A percentile compares a stretch with the other conserved stretches of the same genome.
These are phyloP conservation scores for Apotomis capreana DNA, from an alignment of 2,888 invertebrate species.

Conservation along the genomic window DNA sequence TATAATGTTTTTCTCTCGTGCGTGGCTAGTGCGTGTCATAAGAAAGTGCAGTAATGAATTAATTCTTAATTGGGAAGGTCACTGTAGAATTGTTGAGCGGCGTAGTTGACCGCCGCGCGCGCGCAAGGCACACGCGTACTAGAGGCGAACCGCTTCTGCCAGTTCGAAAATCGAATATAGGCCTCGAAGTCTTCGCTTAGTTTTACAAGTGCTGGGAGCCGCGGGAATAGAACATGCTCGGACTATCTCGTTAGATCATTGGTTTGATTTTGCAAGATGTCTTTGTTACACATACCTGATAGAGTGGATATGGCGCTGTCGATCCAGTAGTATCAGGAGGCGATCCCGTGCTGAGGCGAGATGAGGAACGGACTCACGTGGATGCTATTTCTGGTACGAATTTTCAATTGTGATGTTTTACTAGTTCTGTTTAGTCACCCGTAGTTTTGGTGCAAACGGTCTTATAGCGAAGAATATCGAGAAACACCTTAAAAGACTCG, in stretches of 20 bases:
- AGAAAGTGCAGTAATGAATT: conserved; percentile 82
- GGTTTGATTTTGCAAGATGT: conserved; percentile 55
- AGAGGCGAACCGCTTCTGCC: conserved; percentile 76
- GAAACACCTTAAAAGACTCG: no score
- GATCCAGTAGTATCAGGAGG: conserved; percentile 72
- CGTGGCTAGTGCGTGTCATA: conserved; percentile 55
- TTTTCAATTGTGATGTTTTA: not conserved
- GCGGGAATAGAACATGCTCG: conserved; percentile 45
- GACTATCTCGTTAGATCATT: not conserved
- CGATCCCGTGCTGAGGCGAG: conserved; percentile 63
- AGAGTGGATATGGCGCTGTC: conserved; percentile 79
- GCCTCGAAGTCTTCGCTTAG: conserved; percentile 74
- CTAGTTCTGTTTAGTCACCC: not conserved
- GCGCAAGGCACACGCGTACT: conserved; percentile 79
- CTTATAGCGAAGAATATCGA: no score
- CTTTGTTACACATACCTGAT: conserved; percentile 66
- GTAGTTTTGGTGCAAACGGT: no score
- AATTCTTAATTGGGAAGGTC: conserved; percentile 81
- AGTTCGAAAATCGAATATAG: conserved; percentile 62
- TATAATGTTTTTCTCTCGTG: conserved; percentile 28
- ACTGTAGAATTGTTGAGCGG: conserved; percentile 63
- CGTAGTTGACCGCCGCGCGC: conserved; percentile 76
- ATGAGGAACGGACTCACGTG: conserved; percentile 73
- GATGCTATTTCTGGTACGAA: conserved; percentile 74
- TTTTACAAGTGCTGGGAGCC: conserved; percentile 67